Evolutionary conservation across 2,113 vertebrate species (phyloP).

Genomic region (Amphiprion percula): DNA sequence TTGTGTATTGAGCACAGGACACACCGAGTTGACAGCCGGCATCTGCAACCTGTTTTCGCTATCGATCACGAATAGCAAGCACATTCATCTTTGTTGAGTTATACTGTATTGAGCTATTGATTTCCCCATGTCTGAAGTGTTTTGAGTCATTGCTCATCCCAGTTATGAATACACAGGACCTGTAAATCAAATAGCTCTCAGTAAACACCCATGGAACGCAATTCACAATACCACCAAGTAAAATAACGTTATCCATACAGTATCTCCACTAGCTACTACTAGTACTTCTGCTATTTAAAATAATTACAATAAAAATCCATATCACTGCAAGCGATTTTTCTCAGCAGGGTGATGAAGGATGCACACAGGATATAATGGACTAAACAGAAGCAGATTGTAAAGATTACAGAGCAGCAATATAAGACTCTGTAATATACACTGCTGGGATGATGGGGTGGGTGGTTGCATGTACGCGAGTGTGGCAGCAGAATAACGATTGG

Average conservation of each 20-base stretch:
- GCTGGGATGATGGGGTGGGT: conserved; percentile 40
- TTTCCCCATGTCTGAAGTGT: conserved; percentile 11
- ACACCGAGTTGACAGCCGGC: not conserved
- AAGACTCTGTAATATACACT: conserved; percentile 22
- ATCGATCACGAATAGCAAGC: conserved; percentile 6
- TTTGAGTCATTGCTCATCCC: conserved; percentile 6
- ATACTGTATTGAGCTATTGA: conserved; percentile 26
- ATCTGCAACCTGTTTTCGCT: conserved; percentile 15
- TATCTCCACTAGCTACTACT: not conserved
- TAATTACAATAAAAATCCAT: conserved; percentile 37
- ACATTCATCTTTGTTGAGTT: conserved; percentile 27
- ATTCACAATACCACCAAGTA: not conserved
- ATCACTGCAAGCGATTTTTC: conserved; percentile 7
- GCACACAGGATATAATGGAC: not conserved
- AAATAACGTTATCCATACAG: conserved; percentile 3
- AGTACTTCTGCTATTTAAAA: not conserved
- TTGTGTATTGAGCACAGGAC: not conserved
- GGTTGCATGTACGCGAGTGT: conserved; percentile 43
- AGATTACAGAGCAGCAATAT: conserved; percentile 46
- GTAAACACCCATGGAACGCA: conserved; percentile 3
- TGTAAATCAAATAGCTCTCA: not conserved
- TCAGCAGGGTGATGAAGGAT: conserved; percentile 15
- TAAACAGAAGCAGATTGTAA: conserved; percentile 15
- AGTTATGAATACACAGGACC: conserved; percentile 2
- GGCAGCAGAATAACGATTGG: conserved; percentile 49